Conservation (phyloP, 2,888 invertebrate species). For the Drosophila rubida region DNA sequence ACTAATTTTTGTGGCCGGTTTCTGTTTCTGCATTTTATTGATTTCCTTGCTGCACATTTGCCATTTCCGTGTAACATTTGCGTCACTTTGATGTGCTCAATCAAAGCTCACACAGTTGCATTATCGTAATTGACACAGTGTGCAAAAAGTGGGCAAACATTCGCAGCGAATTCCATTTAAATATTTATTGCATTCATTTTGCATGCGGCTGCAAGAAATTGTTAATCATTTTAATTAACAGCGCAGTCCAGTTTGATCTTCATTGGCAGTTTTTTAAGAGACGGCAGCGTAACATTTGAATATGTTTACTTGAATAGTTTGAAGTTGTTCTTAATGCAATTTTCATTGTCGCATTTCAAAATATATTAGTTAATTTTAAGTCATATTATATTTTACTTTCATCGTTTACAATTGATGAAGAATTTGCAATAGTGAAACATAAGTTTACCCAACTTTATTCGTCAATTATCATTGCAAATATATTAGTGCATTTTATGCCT, state of each 20-base stretch:
- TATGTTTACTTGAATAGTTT: too few species aligned
- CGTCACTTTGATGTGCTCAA: constrained; percentile 7
- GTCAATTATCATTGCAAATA: too few species aligned
- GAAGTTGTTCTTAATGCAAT: too few species aligned
- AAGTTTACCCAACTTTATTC: too few species aligned
- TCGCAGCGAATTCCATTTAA: neutral
- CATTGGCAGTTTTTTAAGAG: too few species aligned
- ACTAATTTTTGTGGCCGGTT: neutral
- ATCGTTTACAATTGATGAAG: too few species aligned
- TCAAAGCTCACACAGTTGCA: neutral
- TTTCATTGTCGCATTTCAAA: too few species aligned
- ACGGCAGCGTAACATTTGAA: too few species aligned
- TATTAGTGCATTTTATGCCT: too few species aligned
- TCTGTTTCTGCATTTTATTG: constrained; percentile 12
- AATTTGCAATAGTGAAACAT: too few species aligned
- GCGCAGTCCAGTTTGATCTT: neutral
- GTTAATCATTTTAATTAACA: neutral
- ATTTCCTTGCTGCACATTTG: constrained; percentile 4
- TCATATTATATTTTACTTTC: too few species aligned
- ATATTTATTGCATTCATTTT: constrained; percentile 1
- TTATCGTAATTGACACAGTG: neutral
- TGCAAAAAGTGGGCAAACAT: neutral
- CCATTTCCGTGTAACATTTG: neutral
- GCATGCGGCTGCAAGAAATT: neutral
- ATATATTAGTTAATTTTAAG: too few species aligned